These are phyloP conservation scores for Pithys albifrons DNA, from an alignment of 2,113 vertebrate genomes.

Conservation along the genomic window DNA sequence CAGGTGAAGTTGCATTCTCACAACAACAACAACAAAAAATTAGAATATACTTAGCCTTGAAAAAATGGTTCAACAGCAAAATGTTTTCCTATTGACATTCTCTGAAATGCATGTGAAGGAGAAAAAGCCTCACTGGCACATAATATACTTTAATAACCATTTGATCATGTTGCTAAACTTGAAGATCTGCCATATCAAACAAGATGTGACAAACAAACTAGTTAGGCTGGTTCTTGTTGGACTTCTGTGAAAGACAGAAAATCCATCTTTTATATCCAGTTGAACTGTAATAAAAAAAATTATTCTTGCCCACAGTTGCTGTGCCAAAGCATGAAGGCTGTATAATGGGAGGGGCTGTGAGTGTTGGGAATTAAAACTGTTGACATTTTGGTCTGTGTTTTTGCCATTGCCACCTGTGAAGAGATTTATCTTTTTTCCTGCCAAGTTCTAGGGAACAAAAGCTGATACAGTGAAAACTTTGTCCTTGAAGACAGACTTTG, in stretches of 20 bases:
- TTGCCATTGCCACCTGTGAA: too few species aligned
- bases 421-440: too few species aligned
- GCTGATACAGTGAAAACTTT: too few species aligned
- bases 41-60: background rate
- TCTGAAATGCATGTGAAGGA: background rate
- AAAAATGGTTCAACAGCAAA: background rate
- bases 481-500: too few species aligned
- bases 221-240: accelerated
- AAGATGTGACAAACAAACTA: background rate
- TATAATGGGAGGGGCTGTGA: too few species aligned
- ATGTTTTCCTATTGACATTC: background rate
- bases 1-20: background rate
- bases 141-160: background rate
- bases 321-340: background rate
- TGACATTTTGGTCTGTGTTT: too few species aligned
- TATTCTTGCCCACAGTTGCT: background rate
- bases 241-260: background rate
- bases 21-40: background rate
- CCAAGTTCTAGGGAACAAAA: too few species aligned
- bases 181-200: background rate
- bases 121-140: background rate
- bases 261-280: background rate
- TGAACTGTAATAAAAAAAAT: background rate
- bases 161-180: background rate
- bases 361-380: too few species aligned